phyloP scores from a whole-genome alignment of 2,888 invertebrate genomes.

The Ramazzottius varieornatus region DNA sequence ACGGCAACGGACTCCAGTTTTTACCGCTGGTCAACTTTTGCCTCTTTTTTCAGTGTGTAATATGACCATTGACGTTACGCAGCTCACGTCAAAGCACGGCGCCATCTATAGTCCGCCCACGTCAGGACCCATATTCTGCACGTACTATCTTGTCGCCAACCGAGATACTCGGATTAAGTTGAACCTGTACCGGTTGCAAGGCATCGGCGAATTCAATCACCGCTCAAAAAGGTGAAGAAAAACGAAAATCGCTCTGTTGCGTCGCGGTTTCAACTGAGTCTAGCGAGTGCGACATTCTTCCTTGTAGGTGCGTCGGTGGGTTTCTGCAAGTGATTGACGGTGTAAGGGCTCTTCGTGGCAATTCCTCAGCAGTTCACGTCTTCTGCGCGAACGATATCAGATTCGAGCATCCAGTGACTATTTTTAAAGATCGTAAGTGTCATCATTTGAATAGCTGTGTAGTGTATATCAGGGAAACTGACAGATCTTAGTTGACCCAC shows the following conservation, averaged over 20 bases:
- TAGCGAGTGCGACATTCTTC: not conserved
- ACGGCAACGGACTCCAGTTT: too few relatives aligned
- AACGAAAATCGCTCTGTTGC: too few relatives aligned
- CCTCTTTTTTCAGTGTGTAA: not conserved
- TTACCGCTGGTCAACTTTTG: not conserved
- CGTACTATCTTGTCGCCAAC: not conserved
- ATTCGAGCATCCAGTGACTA: not conserved
- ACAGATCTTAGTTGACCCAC: too few relatives aligned
- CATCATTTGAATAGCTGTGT: not conserved
- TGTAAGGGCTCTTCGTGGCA: not conserved
- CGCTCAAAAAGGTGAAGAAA: not conserved
- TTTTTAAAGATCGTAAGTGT: constrained; percentile 4
- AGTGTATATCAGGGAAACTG: too few relatives aligned
- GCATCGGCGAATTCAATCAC: not conserved
- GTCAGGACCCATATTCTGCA: not conserved
- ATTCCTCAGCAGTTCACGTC: not conserved
- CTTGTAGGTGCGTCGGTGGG: not conserved
- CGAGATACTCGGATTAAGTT: not conserved
- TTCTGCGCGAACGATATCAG: not conserved
- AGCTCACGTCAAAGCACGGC: not conserved
- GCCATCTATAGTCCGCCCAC: not conserved
- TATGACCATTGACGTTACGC: not conserved
- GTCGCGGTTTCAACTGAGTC: too few relatives aligned
- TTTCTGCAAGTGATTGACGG: not conserved
- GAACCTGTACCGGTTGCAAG: not conserved